Percentiles rank a stretch among this genome's conserved stretches.
Evolutionary conservation across 2,113 vertebrate species (phyloP).

Genomic region (Sylvilagus bachmani): DNA sequence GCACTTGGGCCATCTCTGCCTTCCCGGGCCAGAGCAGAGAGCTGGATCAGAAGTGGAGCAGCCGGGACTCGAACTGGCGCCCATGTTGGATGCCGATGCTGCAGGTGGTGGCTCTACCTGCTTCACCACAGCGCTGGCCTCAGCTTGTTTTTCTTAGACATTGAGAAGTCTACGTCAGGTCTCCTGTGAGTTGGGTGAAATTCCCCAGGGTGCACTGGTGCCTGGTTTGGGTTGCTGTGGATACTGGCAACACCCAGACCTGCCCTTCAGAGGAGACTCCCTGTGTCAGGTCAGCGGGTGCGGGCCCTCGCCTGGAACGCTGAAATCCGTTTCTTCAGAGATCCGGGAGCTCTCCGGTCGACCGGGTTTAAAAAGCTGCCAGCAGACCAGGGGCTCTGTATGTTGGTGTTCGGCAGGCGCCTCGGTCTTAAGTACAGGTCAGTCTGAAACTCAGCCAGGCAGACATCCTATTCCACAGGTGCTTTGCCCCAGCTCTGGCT

Average conservation of each 20-base stretch:
- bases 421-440: neutral
- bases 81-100: too few relatives aligned
- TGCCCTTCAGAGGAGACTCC: neutral
- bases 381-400: neutral
- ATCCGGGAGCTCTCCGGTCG: neutral
- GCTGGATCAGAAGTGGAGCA: too few relatives aligned
- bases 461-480: neutral
- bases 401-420: neutral
- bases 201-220: neutral
- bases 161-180: neutral
- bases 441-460: neutral
- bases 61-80: too few relatives aligned
- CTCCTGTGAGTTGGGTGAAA: neutral
- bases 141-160: neutral
- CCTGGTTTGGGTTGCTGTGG: neutral
- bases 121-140: too few relatives aligned
- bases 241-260: accelerated
- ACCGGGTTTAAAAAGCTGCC: neutral
- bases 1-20: too few relatives aligned
- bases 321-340: neutral
- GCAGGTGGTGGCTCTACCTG: too few relatives aligned
- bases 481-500: neutral
- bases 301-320: neutral
- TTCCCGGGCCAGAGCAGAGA: too few relatives aligned
- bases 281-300: neutral